Base-by-base conservation (phyloP, 2,888 invertebrate genomes). In the Allygus modestus region DNA sequence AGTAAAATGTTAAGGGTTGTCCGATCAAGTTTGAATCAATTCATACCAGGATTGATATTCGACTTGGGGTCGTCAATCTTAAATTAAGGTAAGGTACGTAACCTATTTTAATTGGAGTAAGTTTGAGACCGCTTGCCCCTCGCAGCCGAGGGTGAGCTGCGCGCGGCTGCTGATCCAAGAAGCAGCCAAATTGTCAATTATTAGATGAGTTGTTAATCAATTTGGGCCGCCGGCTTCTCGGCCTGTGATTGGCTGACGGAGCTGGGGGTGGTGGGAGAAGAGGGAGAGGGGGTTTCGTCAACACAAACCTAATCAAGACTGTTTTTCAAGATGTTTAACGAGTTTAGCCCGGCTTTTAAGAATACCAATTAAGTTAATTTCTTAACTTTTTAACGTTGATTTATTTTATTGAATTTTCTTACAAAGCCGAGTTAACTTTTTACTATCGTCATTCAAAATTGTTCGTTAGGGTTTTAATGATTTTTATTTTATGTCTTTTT, bases 121-220 rank as follows among this genome's bases (percentile, higher is more conserved):
- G 37, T 7, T 9, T 4, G 37, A 7, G 37, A 9, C 9, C 58
- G 58, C 1, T 11, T 2, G 58, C 23, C 58, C 20, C 20, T 58
- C 58, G 2, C 58, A 7, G 58, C 23, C 58, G 4, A n/a, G 51
- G 58, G 9, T 7, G 23, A 58, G 23, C 5, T 58, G 58, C 58
- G 58, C 58, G 23, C 20, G 58, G 23, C 58, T 11, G 15, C 51
- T 2, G 23, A 58, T 20, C 69, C 43, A 7, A 43, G 43, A 73
- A 20, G 37, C 37, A 33, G 83, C 77, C 79, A 77, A 84, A 79
- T 69, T 65, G 84, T 84, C 69, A 79, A 84, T 84, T 79, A 84
- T 61, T 46, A 65, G 61, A 84, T 84, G 28, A 79, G 77, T 65
- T 26, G 84, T 75, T 61, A 84, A 84, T 84, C 84, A 84, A 84